A percentile compares a stretch with the other conserved stretches of the same genome.
Conservation (phyloP, 2,113 vertebrate species). For the Panurus biarmicus region DNA sequence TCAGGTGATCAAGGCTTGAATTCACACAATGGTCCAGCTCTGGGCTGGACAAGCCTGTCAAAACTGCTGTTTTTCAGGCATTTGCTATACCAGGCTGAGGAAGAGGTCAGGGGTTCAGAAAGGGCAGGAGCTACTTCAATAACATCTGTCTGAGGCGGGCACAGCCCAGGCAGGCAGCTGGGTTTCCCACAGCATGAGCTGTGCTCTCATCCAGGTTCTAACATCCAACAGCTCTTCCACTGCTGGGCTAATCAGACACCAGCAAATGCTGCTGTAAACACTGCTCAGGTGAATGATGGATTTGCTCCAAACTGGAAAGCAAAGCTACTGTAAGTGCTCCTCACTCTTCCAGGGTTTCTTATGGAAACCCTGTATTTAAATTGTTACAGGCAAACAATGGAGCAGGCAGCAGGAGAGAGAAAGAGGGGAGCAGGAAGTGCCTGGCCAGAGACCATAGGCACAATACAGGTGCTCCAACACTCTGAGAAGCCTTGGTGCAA, state of each 20-base stretch:
- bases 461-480: accelerated
- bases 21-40: neutral
- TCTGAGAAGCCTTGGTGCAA: neutral
- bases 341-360: no score
- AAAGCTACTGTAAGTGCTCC: neutral
- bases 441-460: neutral
- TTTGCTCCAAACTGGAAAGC: neutral
- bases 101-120: neutral
- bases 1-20: neutral
- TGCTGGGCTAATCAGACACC: neutral
- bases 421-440: neutral
- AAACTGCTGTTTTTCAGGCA: neutral
- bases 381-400: neutral
- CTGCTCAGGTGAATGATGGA: neutral
- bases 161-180: neutral
- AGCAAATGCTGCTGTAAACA: neutral
- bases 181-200: neutral
- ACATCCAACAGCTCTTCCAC: neutral
- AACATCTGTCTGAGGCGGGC: neutral
- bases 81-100: neutral
- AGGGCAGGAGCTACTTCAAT: neutral
- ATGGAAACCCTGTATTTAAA: neutral
- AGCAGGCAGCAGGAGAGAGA: neutral
- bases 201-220: neutral
- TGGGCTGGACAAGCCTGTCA: neutral